phyloP scores from a whole-genome alignment of 2,113 vertebrate genomes.

The Furnarius figulus region DNA sequence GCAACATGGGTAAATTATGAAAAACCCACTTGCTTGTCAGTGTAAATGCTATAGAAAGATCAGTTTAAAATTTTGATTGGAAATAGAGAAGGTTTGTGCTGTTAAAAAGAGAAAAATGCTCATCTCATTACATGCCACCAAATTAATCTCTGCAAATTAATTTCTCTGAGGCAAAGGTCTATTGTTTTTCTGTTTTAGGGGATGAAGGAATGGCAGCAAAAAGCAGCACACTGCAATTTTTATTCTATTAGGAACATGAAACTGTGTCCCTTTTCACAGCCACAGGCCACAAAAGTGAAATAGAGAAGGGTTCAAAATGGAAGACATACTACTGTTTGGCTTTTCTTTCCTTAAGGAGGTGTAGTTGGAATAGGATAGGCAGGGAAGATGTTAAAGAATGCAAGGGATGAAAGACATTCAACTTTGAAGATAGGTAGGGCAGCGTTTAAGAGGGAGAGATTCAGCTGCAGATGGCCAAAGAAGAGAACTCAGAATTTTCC shows the following conservation, averaged over 20 bases:
- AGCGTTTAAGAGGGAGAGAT: not conserved
- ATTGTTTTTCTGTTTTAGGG: not conserved
- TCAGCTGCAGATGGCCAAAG: not conserved
- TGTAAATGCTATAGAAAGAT: conserved; percentile 59
- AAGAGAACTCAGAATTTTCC: not conserved
- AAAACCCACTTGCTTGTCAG: conserved; percentile 63
- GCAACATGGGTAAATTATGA: conserved; percentile 69
- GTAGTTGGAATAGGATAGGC: not conserved
- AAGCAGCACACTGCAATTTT: not conserved
- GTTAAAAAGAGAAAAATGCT: not conserved
- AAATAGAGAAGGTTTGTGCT: conserved; percentile 36
- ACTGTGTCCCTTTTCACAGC: not conserved
- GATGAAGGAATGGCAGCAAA: conserved; percentile 34
- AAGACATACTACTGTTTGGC: not conserved
- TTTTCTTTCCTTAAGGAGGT: not conserved
- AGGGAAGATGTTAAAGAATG: not conserved
- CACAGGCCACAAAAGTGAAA: not conserved
- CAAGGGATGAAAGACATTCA: not conserved
- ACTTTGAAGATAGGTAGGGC: not conserved
- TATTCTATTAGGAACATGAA: not conserved
- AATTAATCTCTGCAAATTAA: not conserved
- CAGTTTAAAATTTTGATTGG: conserved; percentile 52
- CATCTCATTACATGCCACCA: not conserved
- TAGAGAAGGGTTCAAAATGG: not conserved
- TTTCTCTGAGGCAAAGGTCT: not conserved